Conservation (phyloP, 2,888 invertebrate species). For the Thelaira solivaga region DNA sequence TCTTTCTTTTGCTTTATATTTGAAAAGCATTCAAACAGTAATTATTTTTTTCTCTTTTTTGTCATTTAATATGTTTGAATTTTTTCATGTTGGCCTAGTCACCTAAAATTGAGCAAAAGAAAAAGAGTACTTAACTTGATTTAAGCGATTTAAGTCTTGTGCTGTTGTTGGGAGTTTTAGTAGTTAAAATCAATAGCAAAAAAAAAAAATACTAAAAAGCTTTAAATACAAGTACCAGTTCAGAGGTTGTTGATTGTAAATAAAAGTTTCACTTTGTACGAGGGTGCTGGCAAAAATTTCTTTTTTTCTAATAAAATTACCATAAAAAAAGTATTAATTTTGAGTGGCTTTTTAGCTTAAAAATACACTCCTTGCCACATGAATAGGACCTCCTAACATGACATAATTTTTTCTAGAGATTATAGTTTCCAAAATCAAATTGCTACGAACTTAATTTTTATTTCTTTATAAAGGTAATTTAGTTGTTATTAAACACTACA, state of each 20-base stretch:
- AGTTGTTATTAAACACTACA: too few species aligned
- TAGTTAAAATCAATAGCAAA: neutral
- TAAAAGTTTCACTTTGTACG: constrained; percentile 16
- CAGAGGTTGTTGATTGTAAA: constrained; percentile 7
- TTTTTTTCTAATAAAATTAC: neutral
- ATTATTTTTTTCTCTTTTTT: neutral
- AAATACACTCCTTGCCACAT: too few species aligned
- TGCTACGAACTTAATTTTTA: too few species aligned
- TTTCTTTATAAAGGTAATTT: too few species aligned
- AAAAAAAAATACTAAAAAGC: neutral
- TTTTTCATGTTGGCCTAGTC: constrained; percentile 31
- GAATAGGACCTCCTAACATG: too few species aligned
- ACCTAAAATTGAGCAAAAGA: constrained; percentile 33
- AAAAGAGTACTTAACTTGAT: constrained; percentile 15
- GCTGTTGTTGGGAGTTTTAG: neutral
- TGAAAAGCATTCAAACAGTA: neutral
- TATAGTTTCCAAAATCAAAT: too few species aligned
- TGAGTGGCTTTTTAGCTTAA: too few species aligned
- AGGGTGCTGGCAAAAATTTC: neutral
- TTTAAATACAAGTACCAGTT: neutral
- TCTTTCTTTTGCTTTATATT: neutral
- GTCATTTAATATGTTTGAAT: neutral
- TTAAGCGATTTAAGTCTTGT: constrained; percentile 15
- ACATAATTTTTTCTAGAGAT: too few species aligned
- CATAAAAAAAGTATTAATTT: neutral